phyloP scores from a whole-genome alignment of 1,140 invertebrate species.

The Drosophila bifasciata region DNA sequence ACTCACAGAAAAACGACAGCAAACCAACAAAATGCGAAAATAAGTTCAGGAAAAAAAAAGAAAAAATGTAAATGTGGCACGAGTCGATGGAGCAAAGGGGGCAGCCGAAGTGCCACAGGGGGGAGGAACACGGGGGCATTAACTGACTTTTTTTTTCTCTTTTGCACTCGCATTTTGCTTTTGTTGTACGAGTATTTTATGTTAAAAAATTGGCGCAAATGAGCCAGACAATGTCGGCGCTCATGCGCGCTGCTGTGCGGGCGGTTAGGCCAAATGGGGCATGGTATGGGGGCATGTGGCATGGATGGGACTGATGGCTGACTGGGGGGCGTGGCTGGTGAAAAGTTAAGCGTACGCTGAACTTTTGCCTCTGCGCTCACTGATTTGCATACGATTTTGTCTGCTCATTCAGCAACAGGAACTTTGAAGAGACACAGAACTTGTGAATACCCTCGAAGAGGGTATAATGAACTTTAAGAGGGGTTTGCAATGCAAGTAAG shows the following conservation, averaged over 20 bases:
- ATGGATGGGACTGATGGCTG: not conserved
- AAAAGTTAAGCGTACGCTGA: constrained; percentile 81
- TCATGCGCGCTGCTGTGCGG: constrained; percentile 66
- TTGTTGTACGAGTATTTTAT: constrained; percentile 67
- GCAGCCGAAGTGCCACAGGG: not conserved
- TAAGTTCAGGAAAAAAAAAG: constrained; percentile 76
- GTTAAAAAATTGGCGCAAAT: constrained; percentile 80
- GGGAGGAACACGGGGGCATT: constrained; percentile 1
- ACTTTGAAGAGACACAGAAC: constrained; percentile 17
- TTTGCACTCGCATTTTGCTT: constrained; percentile 30
- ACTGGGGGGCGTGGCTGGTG: constrained; percentile 27
- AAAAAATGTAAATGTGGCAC: constrained; percentile 78
- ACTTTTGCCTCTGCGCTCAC: constrained; percentile 68
- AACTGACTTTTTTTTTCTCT: constrained; percentile 31
- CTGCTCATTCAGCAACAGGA: constrained; percentile 49
- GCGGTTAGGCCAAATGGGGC: constrained; percentile 10
- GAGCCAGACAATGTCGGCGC: constrained; percentile 80
- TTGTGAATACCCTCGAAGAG: not conserved
- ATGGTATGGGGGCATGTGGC: not conserved
- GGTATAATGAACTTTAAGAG: no score
- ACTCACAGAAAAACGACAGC: constrained; percentile 31
- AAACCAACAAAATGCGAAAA: constrained; percentile 79
- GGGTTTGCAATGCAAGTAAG: no score
- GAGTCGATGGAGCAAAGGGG: constrained; percentile 23
- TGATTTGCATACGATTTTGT: constrained; percentile 83